Conservation (phyloP, 2,797 vertebrate species). For the Heterohyrax brucei region DNA sequence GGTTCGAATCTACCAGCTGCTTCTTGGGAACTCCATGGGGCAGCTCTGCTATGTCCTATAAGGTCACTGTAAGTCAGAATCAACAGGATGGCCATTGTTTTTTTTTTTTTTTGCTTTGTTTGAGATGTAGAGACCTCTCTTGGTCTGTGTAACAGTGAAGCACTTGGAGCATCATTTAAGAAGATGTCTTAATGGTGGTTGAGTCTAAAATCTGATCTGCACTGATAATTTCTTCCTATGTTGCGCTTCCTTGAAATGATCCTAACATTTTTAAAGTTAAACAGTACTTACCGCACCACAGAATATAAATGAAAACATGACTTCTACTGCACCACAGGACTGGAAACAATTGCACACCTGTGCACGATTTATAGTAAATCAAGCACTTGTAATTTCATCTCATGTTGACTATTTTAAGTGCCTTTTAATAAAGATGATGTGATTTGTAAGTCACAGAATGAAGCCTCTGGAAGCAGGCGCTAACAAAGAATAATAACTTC, state of each 20-base stretch:
- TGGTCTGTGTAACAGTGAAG: neutral
- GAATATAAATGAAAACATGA: slow-evolving; percentile 74
- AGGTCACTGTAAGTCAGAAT: no score
- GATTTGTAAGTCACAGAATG: slow-evolving; percentile 78
- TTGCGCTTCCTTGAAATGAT: neutral
- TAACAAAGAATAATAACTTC: slow-evolving; percentile 70
- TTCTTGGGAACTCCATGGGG: no score
- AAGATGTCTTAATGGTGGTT: neutral
- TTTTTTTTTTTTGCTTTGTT: neutral
- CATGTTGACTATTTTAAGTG: slow-evolving; percentile 76
- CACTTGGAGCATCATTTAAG: neutral
- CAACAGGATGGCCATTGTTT: no score
- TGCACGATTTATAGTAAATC: slow-evolving; percentile 62
- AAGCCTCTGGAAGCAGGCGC: slow-evolving; percentile 78
- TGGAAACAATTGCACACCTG: slow-evolving; percentile 71
- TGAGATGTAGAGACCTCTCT: neutral
- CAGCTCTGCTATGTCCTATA: no score
- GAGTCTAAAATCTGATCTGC: slow-evolving; percentile 43
- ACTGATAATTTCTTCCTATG: neutral
- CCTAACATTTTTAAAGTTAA: slow-evolving; percentile 67
- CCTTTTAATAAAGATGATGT: slow-evolving; percentile 81
- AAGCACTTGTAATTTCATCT: slow-evolving; percentile 68
- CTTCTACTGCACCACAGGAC: slow-evolving; percentile 35
- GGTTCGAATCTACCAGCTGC: no score
- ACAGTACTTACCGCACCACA: neutral